phyloP scores from a whole-genome alignment of 2,113 vertebrate species.

The Drymodes brunneopygia region DNA sequence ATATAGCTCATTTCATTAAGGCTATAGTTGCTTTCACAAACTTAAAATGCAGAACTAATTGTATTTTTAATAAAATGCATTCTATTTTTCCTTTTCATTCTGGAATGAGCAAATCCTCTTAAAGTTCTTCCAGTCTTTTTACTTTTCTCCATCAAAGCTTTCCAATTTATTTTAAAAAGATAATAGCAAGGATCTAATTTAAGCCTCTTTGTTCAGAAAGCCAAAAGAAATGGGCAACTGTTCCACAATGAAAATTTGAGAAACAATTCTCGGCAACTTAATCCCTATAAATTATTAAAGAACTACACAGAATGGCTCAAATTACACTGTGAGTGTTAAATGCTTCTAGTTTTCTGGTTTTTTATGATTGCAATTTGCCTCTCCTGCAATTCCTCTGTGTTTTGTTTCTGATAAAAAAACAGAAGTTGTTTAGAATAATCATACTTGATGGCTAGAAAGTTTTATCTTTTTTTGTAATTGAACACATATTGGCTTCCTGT shows the following conservation, averaged over 20 bases:
- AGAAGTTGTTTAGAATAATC: background rate
- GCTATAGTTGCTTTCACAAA: background rate
- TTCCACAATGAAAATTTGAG: background rate
- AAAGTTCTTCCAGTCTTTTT: background rate
- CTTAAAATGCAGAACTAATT: constrained; percentile 25
- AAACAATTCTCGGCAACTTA: background rate
- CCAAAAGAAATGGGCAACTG: background rate
- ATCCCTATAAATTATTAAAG: background rate
- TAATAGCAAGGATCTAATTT: constrained; percentile 11
- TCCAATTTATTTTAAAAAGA: background rate
- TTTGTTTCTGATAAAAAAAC: background rate
- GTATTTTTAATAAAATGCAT: background rate
- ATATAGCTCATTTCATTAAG: background rate
- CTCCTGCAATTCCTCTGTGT: background rate
- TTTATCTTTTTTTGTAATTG: background rate
- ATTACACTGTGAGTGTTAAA: background rate
- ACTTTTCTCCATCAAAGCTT: background rate
- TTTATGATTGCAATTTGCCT: background rate
- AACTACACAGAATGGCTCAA: background rate
- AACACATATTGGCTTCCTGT: background rate
- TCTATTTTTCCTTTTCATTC: background rate
- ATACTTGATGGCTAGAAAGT: background rate
- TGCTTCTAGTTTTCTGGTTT: background rate
- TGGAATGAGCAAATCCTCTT: background rate
- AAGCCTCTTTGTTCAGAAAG: constrained; percentile 32